Evolutionary conservation across 92 coral and sea anemone genomes (phyloP), one percentile per base, ranked within the genome.

Genomic region (Epizoanthus fatuus): DNA sequence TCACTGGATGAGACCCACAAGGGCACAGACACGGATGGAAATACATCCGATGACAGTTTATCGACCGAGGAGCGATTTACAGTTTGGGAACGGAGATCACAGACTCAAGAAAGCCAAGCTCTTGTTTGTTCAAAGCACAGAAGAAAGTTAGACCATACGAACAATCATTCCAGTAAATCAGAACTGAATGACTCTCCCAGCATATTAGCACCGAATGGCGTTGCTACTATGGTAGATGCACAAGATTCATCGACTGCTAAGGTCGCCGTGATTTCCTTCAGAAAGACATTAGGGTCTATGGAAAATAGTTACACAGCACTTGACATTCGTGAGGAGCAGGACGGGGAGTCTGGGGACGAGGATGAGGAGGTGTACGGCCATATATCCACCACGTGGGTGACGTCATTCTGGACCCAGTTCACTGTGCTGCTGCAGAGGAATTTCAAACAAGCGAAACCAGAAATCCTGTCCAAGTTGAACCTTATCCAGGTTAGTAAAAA

Each of bases 371-470:
- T 75, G 10, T 85, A 94, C 67, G 47, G 74, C 76, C 93, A 91
- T 74, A 91, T 93, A 37, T 87, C 91, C 54, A 95, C 96, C 14
- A 93, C 93, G 42, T 96, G 99, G 99, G 93, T 92, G 63, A 95
- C 99, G 75, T 94, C 95, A 68, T 96, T 96, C 79, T 93, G 98
- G 98, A 96, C 99, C 1, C 99, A 96, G 92, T 95, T 96, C 38
- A 66, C 91, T 0, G 99, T 96, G 60, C 74, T 96, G 32, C 80
- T 92, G 49, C 92, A 91, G 52, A 81, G 99, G 39, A 93, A 98
- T 10, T 96, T 96, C 62, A 96, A 96, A 64, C 99, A 96, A 65
- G 94, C 98, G 63, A 81, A 84, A 72, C 98, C 98, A 0, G 96
- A 86, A 53, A 89, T 95, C 57, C 86, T 96, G 64, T 96, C 99